Base-by-base conservation (phyloP, 2,888 invertebrate species). In the Tetragonula carbonaria region DNA sequence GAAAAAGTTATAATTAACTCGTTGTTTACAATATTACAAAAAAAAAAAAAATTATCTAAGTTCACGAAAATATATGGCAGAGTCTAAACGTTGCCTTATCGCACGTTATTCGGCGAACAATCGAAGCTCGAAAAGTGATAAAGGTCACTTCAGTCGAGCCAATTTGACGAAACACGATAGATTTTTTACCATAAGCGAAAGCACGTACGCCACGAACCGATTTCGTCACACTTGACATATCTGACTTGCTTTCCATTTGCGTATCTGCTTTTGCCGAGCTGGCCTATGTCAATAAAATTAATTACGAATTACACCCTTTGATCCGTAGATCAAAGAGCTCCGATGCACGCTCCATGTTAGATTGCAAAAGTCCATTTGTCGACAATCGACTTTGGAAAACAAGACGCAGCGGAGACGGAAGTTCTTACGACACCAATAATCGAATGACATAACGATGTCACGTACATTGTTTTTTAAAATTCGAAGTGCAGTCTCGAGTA, bases 221-320 rank as follows among this genome's bases (percentile, higher is more conserved):
- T 82, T 82, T 82, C 75, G 28, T 62, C 33, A 63, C 72, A 28
- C 38, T 50, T 67, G 33, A 23, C 33, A 33, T 65, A 74, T 80
- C 75, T 18, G 28, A 0, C 14, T 38, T 23, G 51, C n/a, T 67
- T 21, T 82, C 72, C 62, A 13, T 38, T 23, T 50, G 4, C 23
- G 11, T 72, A 21, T 78, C 55, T 53, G 23, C 53, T 21, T 45
- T 14, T 16, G 11, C 11, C 14, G 2, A 3, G 55, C 28, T n/a
- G 53, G 5, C 50, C 14, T 13, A 0, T 23, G 55, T 73, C 72
- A 18, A 14, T 62, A 67, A 62, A 76, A 82, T 82, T 82, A 82
- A 83, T 83, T 82, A 76, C 72, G 11, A 75, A 55, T 55, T 63
- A 50, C 55, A 50, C n/a, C 75, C 21, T 66, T 33, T 62, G 71